Evolutionary conservation across 2,797 vertebrate species (phyloP).

Genomic region (Hydrolagus colliei): DNA sequence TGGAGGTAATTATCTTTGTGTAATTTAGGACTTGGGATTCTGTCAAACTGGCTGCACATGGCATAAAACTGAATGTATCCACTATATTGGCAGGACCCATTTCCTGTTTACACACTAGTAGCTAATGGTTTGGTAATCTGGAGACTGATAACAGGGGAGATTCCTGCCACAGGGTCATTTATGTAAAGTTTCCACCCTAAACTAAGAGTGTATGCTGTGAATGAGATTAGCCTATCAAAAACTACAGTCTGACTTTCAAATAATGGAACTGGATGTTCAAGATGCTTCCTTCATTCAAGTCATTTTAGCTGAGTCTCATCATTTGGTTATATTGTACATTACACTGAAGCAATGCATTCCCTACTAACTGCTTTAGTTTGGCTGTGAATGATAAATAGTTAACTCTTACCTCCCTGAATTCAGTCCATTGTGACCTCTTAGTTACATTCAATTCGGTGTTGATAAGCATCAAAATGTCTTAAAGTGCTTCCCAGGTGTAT

Average conservation of each 20-base stretch:
- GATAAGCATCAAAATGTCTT: no score
- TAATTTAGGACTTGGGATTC: background rate
- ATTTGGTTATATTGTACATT: background rate
- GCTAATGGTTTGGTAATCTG: background rate
- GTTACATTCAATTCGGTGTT: no score
- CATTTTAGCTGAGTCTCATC: background rate
- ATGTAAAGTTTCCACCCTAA: background rate
- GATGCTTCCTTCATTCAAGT: background rate
- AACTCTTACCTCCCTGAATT: no score
- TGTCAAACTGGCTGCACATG: background rate
- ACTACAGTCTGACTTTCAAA: background rate
- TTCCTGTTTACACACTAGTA: background rate
- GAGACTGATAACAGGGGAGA: conserved; percentile 6
- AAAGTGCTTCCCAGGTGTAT: no score
- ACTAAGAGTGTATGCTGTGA: background rate
- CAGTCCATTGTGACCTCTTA: no score
- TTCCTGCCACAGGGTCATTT: background rate
- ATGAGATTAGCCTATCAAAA: background rate
- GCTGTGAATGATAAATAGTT: no score
- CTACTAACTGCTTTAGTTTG: no score
- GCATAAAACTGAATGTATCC: background rate
- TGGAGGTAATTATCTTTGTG: background rate
- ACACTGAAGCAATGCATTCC: no score
- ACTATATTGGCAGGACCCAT: background rate
- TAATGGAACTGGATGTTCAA: background rate